phyloP scores from a whole-genome alignment of 2,888 invertebrate species.

The Notodonta ziczac region DNA sequence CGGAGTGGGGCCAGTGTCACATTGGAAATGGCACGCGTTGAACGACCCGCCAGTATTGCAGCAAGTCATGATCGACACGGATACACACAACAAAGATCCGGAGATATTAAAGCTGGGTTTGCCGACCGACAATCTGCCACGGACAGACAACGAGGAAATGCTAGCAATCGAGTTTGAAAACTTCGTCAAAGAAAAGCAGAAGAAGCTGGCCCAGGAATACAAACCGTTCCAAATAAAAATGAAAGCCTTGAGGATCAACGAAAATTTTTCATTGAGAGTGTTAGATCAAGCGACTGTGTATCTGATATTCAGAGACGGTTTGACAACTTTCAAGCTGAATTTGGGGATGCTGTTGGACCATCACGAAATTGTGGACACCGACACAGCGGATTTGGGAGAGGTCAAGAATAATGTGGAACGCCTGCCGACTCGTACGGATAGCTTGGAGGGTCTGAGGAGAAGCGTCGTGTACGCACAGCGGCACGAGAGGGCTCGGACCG shows the following conservation, averaged over 20 bases:
- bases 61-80: conserved; percentile 78
- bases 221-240: conserved; percentile 77
- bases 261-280: conserved; percentile 70
- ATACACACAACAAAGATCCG: conserved; percentile 70
- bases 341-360: conserved; percentile 80
- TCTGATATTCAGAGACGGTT: conserved; percentile 69
- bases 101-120: conserved; percentile 60
- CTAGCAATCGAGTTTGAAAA: conserved; percentile 76
- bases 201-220: conserved; percentile 66
- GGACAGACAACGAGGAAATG: conserved; percentile 72
- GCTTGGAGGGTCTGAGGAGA: conserved; percentile 64
- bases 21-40: conserved; percentile 79
- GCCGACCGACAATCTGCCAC: conserved; percentile 37
- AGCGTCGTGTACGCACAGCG: conserved; percentile 62
- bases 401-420: conserved; percentile 55
- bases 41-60: conserved; percentile 77
- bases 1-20: conserved; percentile 68
- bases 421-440: conserved; percentile 64
- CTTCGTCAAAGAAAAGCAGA: conserved; percentile 73
- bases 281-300: conserved; percentile 73
- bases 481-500: conserved; percentile 51
- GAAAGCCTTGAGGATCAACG: conserved; percentile 78
- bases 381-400: conserved; percentile 63
- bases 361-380: conserved; percentile 78
- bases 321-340: conserved; percentile 69